Evolutionary conservation across 2,113 vertebrate genomes (phyloP).

Genomic region (Silurus glanis): DNA sequence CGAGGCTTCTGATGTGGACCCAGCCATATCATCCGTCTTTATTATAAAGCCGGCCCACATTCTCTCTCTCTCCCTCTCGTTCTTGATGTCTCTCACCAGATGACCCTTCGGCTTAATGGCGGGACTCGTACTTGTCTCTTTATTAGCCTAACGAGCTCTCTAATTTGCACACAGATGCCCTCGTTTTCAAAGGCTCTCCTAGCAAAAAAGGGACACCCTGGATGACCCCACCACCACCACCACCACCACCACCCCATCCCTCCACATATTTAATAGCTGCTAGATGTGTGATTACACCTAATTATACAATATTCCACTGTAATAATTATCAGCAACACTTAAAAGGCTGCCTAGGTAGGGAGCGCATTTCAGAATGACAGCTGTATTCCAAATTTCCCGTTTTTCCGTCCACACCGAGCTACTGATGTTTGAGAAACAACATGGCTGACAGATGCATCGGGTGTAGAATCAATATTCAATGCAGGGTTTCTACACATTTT

Average conservation of each 20-base stretch:
- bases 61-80: conserved; percentile 13
- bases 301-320: neutral
- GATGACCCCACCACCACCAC: neutral
- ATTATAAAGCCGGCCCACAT: conserved; percentile 42
- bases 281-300: neutral
- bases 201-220: neutral
- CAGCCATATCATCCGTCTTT: conserved; percentile 52
- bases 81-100: conserved; percentile 7
- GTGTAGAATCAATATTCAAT: too few relatives aligned
- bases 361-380: neutral
- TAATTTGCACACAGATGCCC: conserved; percentile 14
- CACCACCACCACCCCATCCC: neutral
- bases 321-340: neutral
- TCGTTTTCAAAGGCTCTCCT: conserved; percentile 5
- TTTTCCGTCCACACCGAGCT: neutral
- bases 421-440: neutral
- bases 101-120: conserved; percentile 18
- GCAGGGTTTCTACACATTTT: too few relatives aligned
- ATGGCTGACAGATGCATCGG: too few relatives aligned
- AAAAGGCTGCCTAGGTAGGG: neutral
- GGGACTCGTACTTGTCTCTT: neutral
- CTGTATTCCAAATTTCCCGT: neutral
- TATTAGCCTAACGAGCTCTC: conserved; percentile 45
- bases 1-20: conserved; percentile 47
- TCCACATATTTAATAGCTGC: neutral